Conservation (phyloP, 2,797 vertebrate genomes). For the Remorina albescens region DNA sequence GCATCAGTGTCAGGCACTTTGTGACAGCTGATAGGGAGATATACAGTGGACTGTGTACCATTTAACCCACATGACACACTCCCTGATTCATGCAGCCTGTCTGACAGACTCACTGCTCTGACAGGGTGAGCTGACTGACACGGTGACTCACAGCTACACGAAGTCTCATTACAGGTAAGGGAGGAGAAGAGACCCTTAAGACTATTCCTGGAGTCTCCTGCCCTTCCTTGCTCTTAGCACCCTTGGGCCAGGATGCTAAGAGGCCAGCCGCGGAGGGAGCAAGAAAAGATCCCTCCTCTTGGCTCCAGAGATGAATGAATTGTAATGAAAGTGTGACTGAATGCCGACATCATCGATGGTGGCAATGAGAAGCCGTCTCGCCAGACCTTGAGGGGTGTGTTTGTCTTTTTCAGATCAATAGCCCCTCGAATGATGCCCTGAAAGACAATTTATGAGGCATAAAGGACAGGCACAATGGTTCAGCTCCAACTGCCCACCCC, state of each 20-base stretch:
- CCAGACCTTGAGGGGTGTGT: constrained; percentile 64
- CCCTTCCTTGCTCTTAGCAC: not conserved
- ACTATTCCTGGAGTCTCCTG: constrained; percentile 23
- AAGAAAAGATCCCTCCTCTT: constrained; percentile 21
- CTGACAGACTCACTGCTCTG: constrained; percentile 64
- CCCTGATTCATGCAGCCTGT: constrained; percentile 63
- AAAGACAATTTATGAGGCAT: constrained; percentile 81
- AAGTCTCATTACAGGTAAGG: constrained; percentile 71
- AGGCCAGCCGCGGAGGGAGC: constrained; percentile 22
- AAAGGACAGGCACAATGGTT: constrained; percentile 71
- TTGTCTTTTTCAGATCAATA: constrained; percentile 84
- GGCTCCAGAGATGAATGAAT: constrained; percentile 37
- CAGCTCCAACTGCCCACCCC: constrained; percentile 37
- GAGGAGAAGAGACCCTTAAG: constrained; percentile 35
- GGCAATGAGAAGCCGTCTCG: constrained; percentile 43
- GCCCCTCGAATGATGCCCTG: constrained; percentile 61
- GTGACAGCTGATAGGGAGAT: constrained; percentile 74
- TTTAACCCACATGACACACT: constrained; percentile 80
- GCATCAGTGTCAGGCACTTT: constrained; percentile 68
- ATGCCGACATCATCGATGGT: constrained; percentile 48
- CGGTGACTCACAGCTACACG: constrained; percentile 66
- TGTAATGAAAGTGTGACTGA: constrained; percentile 40
- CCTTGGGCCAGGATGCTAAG: constrained; percentile 37
- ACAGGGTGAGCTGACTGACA: constrained; percentile 65
- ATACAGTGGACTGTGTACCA: constrained; percentile 76